A percentile compares a stretch with the other conserved stretches of the same genome.
These are phyloP conservation scores for Alectura lathami DNA, from an alignment of 2,113 vertebrate species.

Conservation along the genomic window DNA sequence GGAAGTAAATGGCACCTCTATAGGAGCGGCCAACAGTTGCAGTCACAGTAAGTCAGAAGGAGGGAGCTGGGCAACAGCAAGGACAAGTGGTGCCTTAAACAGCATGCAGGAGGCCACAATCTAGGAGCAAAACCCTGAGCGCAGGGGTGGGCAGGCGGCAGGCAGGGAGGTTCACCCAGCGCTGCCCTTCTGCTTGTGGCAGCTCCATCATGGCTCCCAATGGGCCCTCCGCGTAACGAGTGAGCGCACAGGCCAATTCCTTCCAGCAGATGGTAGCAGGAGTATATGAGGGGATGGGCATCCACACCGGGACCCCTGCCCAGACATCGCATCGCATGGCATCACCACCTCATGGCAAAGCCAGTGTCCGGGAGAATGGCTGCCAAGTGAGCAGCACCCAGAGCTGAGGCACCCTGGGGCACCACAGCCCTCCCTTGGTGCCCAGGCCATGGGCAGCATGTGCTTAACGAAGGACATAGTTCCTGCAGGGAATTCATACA, in stretches of 20 bases:
- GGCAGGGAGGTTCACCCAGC: rapidly evolving
- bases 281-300: background rate
- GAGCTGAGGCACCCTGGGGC: background rate
- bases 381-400: background rate
- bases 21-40: background rate
- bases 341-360: background rate
- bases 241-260: constrained; percentile 19
- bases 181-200: rapidly evolving
- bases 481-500: background rate
- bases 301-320: background rate
- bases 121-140: background rate
- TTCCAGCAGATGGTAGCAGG: constrained; percentile 68
- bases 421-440: background rate
- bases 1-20: background rate
- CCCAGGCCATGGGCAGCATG: background rate
- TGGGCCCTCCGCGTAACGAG: background rate
- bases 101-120: rapidly evolving
- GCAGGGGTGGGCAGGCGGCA: background rate
- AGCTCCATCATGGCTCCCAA: background rate
- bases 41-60: background rate
- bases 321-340: rapidly evolving
- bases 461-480: background rate
- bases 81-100: background rate
- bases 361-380: background rate
- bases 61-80: background rate